phyloP scores from a whole-genome alignment of 2,113 vertebrate species.

The Tupaia chinensis region DNA sequence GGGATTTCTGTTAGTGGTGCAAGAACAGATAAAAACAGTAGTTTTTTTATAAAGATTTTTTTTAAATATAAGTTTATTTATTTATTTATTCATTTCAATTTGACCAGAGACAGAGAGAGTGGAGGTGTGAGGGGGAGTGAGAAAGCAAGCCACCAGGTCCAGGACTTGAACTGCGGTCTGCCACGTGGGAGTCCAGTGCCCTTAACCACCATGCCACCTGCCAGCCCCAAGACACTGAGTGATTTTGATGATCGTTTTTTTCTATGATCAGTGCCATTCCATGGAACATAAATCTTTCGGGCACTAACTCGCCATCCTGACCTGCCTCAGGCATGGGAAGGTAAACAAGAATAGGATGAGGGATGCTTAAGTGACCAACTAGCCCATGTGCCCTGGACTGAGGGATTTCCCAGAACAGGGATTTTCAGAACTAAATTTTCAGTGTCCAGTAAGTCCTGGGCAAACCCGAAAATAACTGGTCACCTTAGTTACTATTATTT shows the following conservation, averaged over 20 bases:
- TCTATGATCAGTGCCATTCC: not conserved
- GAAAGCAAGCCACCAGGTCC: too few relatives aligned
- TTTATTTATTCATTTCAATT: too few relatives aligned
- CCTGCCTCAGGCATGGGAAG: not conserved
- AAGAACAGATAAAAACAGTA: too few relatives aligned
- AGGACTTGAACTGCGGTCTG: too few relatives aligned
- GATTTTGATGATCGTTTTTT: not conserved
- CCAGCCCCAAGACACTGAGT: not conserved
- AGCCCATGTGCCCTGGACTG: not conserved
- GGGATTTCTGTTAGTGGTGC: too few relatives aligned
- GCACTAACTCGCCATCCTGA: not conserved
- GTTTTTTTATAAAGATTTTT: too few relatives aligned
- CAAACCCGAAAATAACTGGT: not conserved
- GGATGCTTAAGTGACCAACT: not conserved
- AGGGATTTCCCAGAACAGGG: not conserved
- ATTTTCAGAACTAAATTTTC: not conserved
- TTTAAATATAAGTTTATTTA: too few relatives aligned
- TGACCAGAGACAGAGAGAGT: too few relatives aligned
- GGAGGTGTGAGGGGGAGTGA: too few relatives aligned
- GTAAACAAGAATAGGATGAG: not conserved
- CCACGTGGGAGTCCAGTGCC: too few relatives aligned
- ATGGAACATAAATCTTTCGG: not conserved
- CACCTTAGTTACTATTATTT: not conserved
- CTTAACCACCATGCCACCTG: too few relatives aligned
- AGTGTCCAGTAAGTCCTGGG: not conserved